Conservation (phyloP, 2,888 invertebrate genomes). For the Chaitophorus viminalis region DNA sequence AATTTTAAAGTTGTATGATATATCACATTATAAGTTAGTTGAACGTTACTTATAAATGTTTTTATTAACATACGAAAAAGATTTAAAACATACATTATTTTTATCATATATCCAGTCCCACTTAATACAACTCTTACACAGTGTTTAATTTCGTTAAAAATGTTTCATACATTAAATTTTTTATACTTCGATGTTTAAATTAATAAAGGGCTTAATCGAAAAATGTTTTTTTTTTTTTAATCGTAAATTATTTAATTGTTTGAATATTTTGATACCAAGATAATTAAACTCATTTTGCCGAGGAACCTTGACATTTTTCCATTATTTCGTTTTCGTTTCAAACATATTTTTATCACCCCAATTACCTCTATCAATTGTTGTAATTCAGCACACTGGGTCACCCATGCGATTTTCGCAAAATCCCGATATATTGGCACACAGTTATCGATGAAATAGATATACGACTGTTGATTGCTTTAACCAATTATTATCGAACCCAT, state of each 20-base stretch:
- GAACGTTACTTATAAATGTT: too few relatives aligned
- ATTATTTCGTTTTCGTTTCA: constrained; percentile 21
- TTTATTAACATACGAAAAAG: too few relatives aligned
- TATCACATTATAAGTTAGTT: too few relatives aligned
- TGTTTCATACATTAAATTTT: too few relatives aligned
- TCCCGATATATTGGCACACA: constrained; percentile 23
- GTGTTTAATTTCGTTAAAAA: too few relatives aligned
- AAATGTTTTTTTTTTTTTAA: too few relatives aligned
- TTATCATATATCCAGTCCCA: too few relatives aligned
- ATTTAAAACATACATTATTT: too few relatives aligned
- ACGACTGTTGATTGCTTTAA: neutral
- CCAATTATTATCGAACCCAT: constrained; percentile 12
- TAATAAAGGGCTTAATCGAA: too few relatives aligned
- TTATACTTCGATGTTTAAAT: too few relatives aligned
- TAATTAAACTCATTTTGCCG: neutral
- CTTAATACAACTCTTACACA: too few relatives aligned
- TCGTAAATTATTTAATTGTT: neutral
- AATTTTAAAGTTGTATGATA: too few relatives aligned
- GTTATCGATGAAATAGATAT: constrained; percentile 14
- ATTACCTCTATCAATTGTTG: constrained; percentile 27
- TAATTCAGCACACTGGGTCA: constrained; percentile 34
- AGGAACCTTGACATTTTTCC: constrained; percentile 40
- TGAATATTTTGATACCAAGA: neutral
- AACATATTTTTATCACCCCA: constrained; percentile 33
- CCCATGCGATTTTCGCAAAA: constrained; percentile 26